Percentiles rank a stretch among this genome's conserved stretches.
Evolutionary conservation across 2,888 invertebrate genomes (phyloP).

Genomic region (Drosophila hawaiiensis): DNA sequence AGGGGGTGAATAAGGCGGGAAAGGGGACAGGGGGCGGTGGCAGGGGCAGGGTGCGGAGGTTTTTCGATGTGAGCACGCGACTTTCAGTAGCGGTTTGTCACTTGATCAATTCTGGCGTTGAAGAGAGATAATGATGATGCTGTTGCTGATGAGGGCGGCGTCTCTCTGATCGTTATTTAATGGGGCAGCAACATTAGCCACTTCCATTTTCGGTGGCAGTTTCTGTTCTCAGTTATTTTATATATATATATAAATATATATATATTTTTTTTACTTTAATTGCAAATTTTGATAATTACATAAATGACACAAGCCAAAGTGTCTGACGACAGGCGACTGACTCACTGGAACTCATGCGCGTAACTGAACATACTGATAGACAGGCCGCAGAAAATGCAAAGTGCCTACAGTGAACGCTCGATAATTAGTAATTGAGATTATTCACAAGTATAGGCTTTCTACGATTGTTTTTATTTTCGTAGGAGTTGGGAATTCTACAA

Average conservation of each 20-base stretch:
- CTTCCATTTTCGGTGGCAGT: slow-evolving; percentile 5
- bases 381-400: slow-evolving; percentile 3
- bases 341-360: slow-evolving; percentile 16
- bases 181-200: slow-evolving; percentile 9
- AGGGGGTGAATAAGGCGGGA: not conserved
- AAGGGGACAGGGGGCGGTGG: not conserved
- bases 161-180: slow-evolving; percentile 37
- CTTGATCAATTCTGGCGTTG: slow-evolving; percentile 63
- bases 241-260: not conserved
- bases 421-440: not conserved
- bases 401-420: slow-evolving; percentile 2
- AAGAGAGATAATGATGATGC: not conserved
- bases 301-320: slow-evolving; percentile 6
- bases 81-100: slow-evolving; percentile 42
- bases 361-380: slow-evolving; percentile 30
- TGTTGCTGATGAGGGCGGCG: slow-evolving; percentile 11
- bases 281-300: slow-evolving; percentile 14
- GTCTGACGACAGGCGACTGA: slow-evolving; percentile 17
- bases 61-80: slow-evolving; percentile 61
- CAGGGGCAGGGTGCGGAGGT: not conserved
- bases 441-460: not conserved
- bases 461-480: not conserved
- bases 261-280: slow-evolving; percentile 1
- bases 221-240: not conserved
- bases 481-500: not conserved